These are phyloP conservation scores for Hirtodrosophila duncani DNA, from an alignment of 2,888 invertebrate genomes.

Conservation along the genomic window DNA sequence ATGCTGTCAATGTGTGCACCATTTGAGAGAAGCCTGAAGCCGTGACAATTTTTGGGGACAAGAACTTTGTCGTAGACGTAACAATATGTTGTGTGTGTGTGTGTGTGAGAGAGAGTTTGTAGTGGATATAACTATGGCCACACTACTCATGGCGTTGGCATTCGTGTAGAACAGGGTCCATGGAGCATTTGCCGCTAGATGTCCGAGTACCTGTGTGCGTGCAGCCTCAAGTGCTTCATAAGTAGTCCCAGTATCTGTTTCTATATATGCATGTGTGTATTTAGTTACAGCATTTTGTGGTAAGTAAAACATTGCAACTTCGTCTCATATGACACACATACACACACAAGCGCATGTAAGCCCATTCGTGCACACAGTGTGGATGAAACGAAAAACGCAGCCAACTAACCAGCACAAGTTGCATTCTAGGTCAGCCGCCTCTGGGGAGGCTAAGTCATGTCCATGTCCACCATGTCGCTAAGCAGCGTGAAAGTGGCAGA, in stretches of 20 bases:
- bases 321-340: slow-evolving; percentile 26
- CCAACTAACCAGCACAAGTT: slow-evolving; percentile 64
- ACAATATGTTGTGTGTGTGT: slow-evolving; percentile 58
- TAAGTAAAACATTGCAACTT: slow-evolving; percentile 63
- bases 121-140: slow-evolving; percentile 1
- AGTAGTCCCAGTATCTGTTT: slow-evolving; percentile 55
- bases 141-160: not conserved
- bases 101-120: slow-evolving; percentile 1
- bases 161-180: slow-evolving; percentile 22
- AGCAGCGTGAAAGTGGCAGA: slow-evolving; percentile 49
- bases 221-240: slow-evolving; percentile 58
- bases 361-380: slow-evolving; percentile 1
- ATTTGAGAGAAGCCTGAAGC: slow-evolving; percentile 54
- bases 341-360: slow-evolving; percentile 16
- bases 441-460: slow-evolving; percentile 42
- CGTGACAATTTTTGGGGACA: slow-evolving; percentile 63
- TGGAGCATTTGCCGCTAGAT: slow-evolving; percentile 38
- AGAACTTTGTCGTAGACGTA: slow-evolving; percentile 57
- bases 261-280: slow-evolving; percentile 41
- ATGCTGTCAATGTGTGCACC: slow-evolving; percentile 63
- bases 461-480: slow-evolving; percentile 7
- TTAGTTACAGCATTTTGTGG: slow-evolving; percentile 72
- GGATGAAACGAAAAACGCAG: slow-evolving; percentile 7
- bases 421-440: slow-evolving; percentile 65
- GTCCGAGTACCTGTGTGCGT: slow-evolving; percentile 19